Percentiles rank a stretch among this genome's conserved stretches.
Conservation (phyloP, 2,113 vertebrate genomes). For the Chauna torquata region DNA sequence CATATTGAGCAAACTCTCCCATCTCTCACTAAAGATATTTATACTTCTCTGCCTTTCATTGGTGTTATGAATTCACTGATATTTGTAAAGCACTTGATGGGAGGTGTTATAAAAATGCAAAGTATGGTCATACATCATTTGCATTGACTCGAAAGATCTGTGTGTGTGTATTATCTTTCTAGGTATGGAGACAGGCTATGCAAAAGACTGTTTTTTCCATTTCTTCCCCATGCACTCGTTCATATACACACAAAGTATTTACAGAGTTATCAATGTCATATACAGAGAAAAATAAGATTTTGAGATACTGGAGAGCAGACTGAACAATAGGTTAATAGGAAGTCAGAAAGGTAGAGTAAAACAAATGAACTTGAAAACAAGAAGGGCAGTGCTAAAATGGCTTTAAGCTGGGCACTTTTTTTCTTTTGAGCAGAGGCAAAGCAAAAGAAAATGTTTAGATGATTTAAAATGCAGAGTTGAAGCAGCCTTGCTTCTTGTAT, state of each 20-base stretch:
- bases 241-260: background rate
- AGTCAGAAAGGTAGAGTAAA: background rate
- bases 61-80: slow-evolving; percentile 27
- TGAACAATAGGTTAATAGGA: background rate
- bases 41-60: background rate
- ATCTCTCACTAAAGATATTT: slow-evolving; percentile 3
- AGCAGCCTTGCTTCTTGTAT: slow-evolving; percentile 15
- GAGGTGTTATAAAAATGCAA: background rate
- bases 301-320: background rate
- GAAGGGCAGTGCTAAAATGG: background rate
- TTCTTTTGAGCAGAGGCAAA: background rate
- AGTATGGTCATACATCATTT: background rate
- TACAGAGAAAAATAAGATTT: background rate
- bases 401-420: background rate
- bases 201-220: background rate
- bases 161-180: background rate
- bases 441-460: slow-evolving; percentile 23
- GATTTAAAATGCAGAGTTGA: slow-evolving; percentile 26
- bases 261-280: background rate
- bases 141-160: background rate
- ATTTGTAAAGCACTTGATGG: slow-evolving; percentile 30
- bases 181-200: background rate
- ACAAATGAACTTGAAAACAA: background rate
- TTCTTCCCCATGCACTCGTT: background rate
- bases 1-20: background rate